A percentile compares a stretch with the other conserved stretches of the same genome.
Conservation (phyloP, 2,797 vertebrate genomes). For the Ceryle rudis region DNA sequence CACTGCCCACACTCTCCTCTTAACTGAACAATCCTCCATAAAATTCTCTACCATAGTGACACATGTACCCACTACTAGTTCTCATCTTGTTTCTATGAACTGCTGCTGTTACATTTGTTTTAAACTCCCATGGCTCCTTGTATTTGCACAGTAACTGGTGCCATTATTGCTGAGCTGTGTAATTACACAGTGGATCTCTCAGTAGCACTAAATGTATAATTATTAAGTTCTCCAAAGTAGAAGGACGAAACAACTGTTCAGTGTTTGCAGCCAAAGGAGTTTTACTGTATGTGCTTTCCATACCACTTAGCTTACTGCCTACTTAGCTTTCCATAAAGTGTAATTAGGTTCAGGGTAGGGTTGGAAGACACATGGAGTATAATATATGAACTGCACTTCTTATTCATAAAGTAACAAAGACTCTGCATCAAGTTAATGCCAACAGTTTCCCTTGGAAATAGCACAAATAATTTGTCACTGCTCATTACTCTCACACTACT, state of each 20-base stretch:
- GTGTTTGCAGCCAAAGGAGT: slow-evolving; percentile 47
- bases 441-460: slow-evolving; percentile 65
- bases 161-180: slow-evolving; percentile 67
- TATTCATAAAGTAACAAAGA: slow-evolving; percentile 72
- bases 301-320: slow-evolving; percentile 60
- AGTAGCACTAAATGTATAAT: slow-evolving; percentile 72
- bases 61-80: neutral
- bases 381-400: slow-evolving; percentile 69
- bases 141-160: slow-evolving; percentile 61
- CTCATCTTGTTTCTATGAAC: slow-evolving; percentile 8
- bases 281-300: slow-evolving; percentile 10
- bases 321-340: slow-evolving; percentile 69
- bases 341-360: slow-evolving; percentile 65
- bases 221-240: slow-evolving; percentile 73
- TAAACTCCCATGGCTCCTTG: slow-evolving; percentile 51
- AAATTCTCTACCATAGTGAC: neutral
- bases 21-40: neutral
- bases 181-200: slow-evolving; percentile 72
- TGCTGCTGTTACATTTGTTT: slow-evolving; percentile 50
- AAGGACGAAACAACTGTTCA: slow-evolving; percentile 57
- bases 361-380: slow-evolving; percentile 67
- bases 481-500: slow-evolving; percentile 37
- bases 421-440: slow-evolving; percentile 53
- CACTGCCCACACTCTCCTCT: neutral
- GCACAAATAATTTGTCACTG: slow-evolving; percentile 75